Conservation (phyloP, 2,113 vertebrate genomes). For the Limnothrissa miodon region DNA sequence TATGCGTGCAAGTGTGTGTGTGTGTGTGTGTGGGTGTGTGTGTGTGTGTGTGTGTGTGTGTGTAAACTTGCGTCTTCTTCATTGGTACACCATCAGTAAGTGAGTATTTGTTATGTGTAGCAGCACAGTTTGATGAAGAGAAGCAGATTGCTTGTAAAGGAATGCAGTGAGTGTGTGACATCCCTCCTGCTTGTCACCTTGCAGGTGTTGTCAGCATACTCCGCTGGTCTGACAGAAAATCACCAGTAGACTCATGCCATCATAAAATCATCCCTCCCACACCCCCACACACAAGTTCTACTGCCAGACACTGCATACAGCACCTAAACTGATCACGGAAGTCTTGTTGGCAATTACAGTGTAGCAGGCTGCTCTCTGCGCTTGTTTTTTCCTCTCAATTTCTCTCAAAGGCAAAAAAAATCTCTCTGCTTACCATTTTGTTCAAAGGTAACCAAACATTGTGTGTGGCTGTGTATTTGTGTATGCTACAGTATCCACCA, state of each 20-base stretch:
- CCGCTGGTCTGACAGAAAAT: not conserved
- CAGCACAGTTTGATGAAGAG: not conserved
- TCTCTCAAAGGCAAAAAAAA: not conserved
- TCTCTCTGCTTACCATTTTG: not conserved
- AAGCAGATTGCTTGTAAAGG: not conserved
- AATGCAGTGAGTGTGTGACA: not conserved
- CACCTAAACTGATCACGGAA: not conserved
- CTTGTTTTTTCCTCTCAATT: not conserved
- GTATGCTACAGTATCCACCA: not conserved
- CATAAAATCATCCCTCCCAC: not conserved
- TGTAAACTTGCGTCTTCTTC: not conserved
- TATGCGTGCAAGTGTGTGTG: not conserved
- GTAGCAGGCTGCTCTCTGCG: not conserved
- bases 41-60: not conserved
- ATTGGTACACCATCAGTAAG: not conserved
- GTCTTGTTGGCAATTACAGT: not conserved
- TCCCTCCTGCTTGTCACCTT: not conserved
- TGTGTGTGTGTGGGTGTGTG: not conserved
- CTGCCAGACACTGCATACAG: not conserved
- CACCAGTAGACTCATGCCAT: not conserved
- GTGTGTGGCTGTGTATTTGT: not conserved
- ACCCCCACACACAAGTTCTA: not conserved
- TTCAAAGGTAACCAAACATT: not conserved
- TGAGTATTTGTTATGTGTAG: not conserved
- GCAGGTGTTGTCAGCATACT: not conserved